Evolutionary conservation across 2,888 invertebrate genomes (phyloP).

Genomic region (Ormia ochracea): DNA sequence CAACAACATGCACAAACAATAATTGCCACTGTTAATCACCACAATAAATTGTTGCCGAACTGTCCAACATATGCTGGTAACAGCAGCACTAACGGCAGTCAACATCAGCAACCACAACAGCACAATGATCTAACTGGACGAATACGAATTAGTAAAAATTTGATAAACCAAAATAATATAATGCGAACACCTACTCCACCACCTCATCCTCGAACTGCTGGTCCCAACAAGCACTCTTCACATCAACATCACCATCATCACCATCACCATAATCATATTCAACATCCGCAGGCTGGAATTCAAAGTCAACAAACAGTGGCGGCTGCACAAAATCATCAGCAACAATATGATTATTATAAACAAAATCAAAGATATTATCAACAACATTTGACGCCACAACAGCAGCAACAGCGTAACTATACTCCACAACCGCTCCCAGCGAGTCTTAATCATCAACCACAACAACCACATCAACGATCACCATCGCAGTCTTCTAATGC

Average conservation of each 20-base stretch:
- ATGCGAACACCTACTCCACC: conserved; percentile 71
- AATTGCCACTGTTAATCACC: conserved; percentile 75
- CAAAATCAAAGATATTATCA: conserved; percentile 60
- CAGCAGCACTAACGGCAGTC: conserved; percentile 41
- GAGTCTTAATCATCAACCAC: conserved; percentile 64
- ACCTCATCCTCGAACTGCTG: conserved; percentile 39
- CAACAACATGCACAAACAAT: conserved; percentile 67
- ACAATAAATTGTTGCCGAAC: conserved; percentile 72
- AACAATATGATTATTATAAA: conserved; percentile 63
- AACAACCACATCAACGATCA: conserved; percentile 65
- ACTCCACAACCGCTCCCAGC: conserved; percentile 61
- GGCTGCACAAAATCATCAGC: conserved; percentile 61
- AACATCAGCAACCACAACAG: conserved; percentile 52
- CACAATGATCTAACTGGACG: conserved; percentile 72
- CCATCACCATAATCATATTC: conserved; percentile 66
- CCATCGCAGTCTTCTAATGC: conserved; percentile 66
- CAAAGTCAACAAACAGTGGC: conserved; percentile 32
- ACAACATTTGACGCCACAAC: conserved; percentile 56
- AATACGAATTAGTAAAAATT: conserved; percentile 76
- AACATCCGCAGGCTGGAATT: conserved; percentile 47
- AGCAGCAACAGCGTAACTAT: conserved; percentile 63
- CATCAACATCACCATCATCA: conserved; percentile 60
- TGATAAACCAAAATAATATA: conserved; percentile 71
- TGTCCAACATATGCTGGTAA: conserved; percentile 63
- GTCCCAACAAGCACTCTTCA: conserved; percentile 31